Evolutionary conservation across 2,888 invertebrate species (phyloP), one percentile per base, ranked within the genome.

Genomic region (Eulithis testata): DNA sequence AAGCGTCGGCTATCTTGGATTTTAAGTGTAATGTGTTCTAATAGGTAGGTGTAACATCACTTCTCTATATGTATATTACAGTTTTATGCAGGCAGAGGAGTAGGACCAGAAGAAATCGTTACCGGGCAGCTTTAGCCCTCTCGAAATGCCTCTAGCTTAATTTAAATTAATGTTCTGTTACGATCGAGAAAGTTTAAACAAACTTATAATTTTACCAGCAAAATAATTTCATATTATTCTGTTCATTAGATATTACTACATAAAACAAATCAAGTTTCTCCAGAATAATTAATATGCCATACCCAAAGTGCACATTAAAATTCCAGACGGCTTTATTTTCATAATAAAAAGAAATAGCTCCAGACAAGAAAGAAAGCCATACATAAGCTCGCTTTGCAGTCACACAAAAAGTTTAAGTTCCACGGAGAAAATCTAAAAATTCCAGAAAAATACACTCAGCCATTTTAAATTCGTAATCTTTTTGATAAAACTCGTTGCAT

Each of bases 1-100:
- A 66, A 43, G 63, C 21, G 12, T 31, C 36, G 55, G 45, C n/a
- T 21, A 63, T 52, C 47, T 7, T 50, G 40, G 50, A 49, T 49
- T 49, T 49, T 11, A 2, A 11, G 14, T 47, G 14, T 14, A 49
- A 11, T 21, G 11, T 49, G 9, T 49, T 6, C 40, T 9, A 40
- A 9, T 40, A 40, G 37, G 37, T 8, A 40, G 40, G 9, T 40
- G 9, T 8, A 8, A 31, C 31, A 31, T 31, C 3, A 31, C 31
- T 2, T 21, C 21, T 21, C 21, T 21, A 21, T 21, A 21, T 21
- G 1, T 21, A 21, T 21, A 21, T 21, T 21, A 21, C 2, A 21
- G 21, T 21, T 21, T 21, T 21, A 21, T 21, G 21, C 21, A 21
- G 21, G 2, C 21, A 21, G 21, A n/a, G n/a, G n/a, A n/a, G n/a